These are phyloP conservation scores for Athalia cordata DNA, from an alignment of 2,888 invertebrate species.

Conservation along the genomic window DNA sequence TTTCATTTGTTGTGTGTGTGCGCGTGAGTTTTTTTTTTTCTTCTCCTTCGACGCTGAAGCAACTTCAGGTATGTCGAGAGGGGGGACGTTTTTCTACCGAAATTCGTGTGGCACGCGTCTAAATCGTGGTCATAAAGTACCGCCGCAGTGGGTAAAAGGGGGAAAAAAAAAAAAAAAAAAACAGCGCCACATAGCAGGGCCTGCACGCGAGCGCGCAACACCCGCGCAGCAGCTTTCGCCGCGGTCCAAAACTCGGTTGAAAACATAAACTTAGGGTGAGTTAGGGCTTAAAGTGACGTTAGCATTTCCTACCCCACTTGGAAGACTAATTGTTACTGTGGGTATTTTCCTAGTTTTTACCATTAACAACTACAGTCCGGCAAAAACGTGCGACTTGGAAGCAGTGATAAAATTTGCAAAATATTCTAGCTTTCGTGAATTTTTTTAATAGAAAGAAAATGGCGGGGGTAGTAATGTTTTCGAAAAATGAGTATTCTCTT, in stretches of 20 bases:
- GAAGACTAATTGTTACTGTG: constrained; percentile 36
- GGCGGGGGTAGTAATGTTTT: no score
- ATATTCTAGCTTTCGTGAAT: no score
- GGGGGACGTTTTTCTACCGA: neutral
- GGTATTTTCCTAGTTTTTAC: constrained; percentile 22
- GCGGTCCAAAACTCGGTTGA: constrained; percentile 18
- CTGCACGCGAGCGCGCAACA: no score
- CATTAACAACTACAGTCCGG: neutral
- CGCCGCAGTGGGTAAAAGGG: neutral
- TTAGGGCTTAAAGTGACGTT: constrained; percentile 36
- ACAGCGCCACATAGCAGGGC: no score
- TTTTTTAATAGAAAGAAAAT: no score
- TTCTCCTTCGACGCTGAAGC: neutral
- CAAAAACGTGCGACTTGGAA: neutral
- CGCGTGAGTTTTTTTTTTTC: neutral
- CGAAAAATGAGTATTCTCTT: no score
- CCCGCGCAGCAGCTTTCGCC: neutral
- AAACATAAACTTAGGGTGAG: constrained; percentile 40
- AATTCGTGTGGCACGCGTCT: constrained; percentile 15
- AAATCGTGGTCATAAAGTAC: constrained; percentile 18
- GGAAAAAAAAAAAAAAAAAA: no score
- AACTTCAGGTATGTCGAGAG: neutral
- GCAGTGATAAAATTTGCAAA: no score
- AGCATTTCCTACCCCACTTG: constrained; percentile 15
- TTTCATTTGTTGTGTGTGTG: neutral